phyloP scores from a whole-genome alignment of 2,113 vertebrate species.

The Paedocypris sp. region DNA sequence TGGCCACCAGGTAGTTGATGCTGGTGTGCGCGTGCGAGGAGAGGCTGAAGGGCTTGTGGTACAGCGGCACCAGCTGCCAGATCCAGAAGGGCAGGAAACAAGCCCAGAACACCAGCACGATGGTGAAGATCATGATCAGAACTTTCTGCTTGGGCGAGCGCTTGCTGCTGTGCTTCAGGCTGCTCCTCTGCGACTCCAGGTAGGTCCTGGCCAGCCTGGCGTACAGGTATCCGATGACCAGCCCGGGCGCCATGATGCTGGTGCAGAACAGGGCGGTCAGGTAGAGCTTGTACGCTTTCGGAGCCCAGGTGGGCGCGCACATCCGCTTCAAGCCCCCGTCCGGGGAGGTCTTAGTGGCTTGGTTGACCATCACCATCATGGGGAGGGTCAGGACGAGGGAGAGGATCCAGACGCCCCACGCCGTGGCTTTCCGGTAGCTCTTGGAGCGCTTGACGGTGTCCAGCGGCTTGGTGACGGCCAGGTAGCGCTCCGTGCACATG shows the following conservation, averaged over 20 bases:
- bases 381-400: conserved; percentile 75
- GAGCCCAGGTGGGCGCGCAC: conserved; percentile 75
- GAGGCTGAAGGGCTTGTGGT: conserved; percentile 67
- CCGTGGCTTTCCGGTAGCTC: conserved; percentile 71
- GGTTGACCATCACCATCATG: conserved; percentile 81
- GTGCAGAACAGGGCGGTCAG: conserved; percentile 80
- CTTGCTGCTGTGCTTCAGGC: conserved; percentile 61
- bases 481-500: conserved; percentile 83
- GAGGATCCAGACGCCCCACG: conserved; percentile 71
- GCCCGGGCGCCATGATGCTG: conserved; percentile 82
- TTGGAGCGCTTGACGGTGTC: conserved; percentile 70
- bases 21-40: conserved; percentile 71
- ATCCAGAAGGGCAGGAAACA: conserved; percentile 88
- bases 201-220: conserved; percentile 74
- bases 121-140: conserved; percentile 82
- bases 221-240: conserved; percentile 81
- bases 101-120: conserved; percentile 85
- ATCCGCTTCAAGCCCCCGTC: conserved; percentile 71
- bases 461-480: conserved; percentile 82
- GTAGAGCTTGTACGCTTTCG: conserved; percentile 72
- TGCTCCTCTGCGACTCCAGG: conserved; percentile 69
- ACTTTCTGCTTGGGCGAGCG: conserved; percentile 70
- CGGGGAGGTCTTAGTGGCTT: conserved; percentile 54
- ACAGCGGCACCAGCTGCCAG: conserved; percentile 80
- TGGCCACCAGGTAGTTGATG: conserved; percentile 86